Conservation (phyloP, 2,113 vertebrate species). For the Syngnathoides biaculeatus region DNA sequence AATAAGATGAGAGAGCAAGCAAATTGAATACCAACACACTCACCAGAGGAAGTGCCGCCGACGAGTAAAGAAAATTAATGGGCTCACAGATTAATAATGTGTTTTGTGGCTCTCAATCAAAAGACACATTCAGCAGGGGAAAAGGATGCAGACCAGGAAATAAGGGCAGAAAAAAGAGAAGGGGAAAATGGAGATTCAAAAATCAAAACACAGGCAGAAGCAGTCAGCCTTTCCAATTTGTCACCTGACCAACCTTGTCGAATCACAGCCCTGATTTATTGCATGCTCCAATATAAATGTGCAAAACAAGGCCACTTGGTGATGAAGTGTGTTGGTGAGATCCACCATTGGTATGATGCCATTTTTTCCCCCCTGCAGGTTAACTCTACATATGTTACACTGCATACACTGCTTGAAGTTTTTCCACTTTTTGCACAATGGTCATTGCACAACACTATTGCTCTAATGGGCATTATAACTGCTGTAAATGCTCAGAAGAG, state of each 20-base stretch:
- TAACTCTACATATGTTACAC: neutral
- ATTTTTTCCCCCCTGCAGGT: slow-evolving; percentile 20
- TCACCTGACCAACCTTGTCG: slow-evolving; percentile 52
- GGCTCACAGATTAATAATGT: slow-evolving; percentile 52
- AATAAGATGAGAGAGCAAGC: slow-evolving; percentile 19
- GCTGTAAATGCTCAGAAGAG: no score
- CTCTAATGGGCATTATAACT: no score
- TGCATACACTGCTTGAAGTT: no score
- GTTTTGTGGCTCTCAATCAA: slow-evolving; percentile 31
- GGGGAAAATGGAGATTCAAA: neutral
- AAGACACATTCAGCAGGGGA: slow-evolving; percentile 14
- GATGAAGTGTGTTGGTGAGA: slow-evolving; percentile 46
- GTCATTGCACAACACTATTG: no score
- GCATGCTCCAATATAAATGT: slow-evolving; percentile 12
- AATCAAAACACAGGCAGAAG: slow-evolving; percentile 28
- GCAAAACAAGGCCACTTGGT: slow-evolving; percentile 49
- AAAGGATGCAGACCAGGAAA: slow-evolving; percentile 3
- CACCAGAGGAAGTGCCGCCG: slow-evolving; percentile 24
- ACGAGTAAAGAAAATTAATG: slow-evolving; percentile 26
- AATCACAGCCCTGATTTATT: slow-evolving; percentile 38
- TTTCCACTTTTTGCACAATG: no score
- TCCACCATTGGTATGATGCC: neutral
- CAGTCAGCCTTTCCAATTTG: slow-evolving; percentile 52
- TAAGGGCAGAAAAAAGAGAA: neutral
- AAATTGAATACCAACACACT: neutral